Percentiles rank a stretch among this genome's conserved stretches.
These are phyloP conservation scores for Furnarius figulus DNA, from an alignment of 2,113 vertebrate species.

Conservation along the genomic window DNA sequence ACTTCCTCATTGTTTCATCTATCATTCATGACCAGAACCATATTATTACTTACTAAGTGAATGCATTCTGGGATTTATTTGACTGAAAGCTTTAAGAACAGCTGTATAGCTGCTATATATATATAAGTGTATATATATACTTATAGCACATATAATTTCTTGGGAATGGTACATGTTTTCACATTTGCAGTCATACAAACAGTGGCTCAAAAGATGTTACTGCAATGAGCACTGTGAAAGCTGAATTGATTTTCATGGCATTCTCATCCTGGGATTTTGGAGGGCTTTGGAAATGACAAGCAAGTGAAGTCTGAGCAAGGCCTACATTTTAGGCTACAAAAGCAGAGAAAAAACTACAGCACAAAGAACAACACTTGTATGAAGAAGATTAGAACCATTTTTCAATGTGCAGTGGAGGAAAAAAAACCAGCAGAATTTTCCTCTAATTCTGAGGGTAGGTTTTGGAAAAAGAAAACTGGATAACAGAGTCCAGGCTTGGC, in stretches of 20 bases:
- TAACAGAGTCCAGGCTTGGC: neutral
- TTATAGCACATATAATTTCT: neutral
- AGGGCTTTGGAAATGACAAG: neutral
- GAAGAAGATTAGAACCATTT: neutral
- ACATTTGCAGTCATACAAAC: neutral
- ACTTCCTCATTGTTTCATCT: neutral
- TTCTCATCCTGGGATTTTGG: neutral
- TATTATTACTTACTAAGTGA: neutral
- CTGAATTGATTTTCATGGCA: neutral
- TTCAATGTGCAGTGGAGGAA: neutral
- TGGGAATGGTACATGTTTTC: neutral
- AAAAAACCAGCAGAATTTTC: neutral
- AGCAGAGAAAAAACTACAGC: neutral
- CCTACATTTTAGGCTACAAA: neutral
- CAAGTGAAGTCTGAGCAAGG: neutral
- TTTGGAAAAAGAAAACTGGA: neutral
- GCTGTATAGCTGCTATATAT: too few species aligned
- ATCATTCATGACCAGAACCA: neutral
- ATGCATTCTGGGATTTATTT: neutral
- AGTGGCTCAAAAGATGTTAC: neutral
- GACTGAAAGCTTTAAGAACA: neutral
- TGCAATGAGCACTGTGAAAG: neutral
- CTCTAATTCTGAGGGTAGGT: neutral
- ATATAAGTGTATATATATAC: too few species aligned
- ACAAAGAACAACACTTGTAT: neutral